Evolutionary conservation across 2,888 invertebrate species (phyloP).

Genomic region (Unio delphinus): DNA sequence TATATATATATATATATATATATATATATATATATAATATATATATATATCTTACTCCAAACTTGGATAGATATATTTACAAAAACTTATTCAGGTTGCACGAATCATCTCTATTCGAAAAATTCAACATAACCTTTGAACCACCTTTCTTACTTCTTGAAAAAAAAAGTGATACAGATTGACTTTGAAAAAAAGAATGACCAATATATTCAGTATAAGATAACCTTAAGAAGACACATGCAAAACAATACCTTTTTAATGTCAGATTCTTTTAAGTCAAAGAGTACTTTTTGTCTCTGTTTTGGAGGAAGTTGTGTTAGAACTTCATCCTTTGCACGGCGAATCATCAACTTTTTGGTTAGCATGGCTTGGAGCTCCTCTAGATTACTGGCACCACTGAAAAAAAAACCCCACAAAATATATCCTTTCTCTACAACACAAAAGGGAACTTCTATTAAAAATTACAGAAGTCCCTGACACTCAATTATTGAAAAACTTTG

Average conservation of each 20-base stretch:
- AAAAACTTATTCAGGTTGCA: too few species aligned
- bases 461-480: too few species aligned
- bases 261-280: slow-evolving; percentile 64
- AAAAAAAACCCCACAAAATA: background rate
- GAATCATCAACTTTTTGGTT: slow-evolving; percentile 56
- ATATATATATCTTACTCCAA: too few species aligned
- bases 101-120: too few species aligned
- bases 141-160: too few species aligned
- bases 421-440: too few species aligned
- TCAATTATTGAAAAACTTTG: too few species aligned
- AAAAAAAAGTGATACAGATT: background rate
- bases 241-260: slow-evolving; percentile 56
- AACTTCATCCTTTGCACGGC: slow-evolving; percentile 63
- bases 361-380: slow-evolving; percentile 62
- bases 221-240: background rate
- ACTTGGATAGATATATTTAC: too few species aligned
- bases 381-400: slow-evolving; percentile 66
- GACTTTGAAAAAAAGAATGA: background rate
- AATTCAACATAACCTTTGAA: too few species aligned
- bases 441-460: too few species aligned
- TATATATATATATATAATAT: too few species aligned
- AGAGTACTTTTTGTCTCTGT: slow-evolving; percentile 64
- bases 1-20: too few species aligned
- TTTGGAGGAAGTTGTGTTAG: slow-evolving; percentile 66
- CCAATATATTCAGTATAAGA: background rate